These are phyloP conservation scores for Falcunculus frontatus DNA, from an alignment of 2,113 vertebrate genomes.

Conservation along the genomic window DNA sequence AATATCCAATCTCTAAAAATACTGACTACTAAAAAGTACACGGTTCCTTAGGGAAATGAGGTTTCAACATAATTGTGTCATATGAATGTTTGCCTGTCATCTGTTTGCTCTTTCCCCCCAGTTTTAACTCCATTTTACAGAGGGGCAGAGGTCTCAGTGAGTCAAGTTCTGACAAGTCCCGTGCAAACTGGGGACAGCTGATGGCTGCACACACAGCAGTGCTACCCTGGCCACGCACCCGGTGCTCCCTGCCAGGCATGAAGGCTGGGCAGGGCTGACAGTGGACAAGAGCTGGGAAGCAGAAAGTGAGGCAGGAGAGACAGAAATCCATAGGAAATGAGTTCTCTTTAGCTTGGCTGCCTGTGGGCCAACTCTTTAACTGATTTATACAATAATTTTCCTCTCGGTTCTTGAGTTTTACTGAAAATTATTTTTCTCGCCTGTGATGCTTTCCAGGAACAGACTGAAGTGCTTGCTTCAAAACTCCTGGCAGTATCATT, in stretches of 20 bases:
- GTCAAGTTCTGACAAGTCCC: neutral
- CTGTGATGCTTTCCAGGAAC: constrained; percentile 7
- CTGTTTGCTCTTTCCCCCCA: neutral
- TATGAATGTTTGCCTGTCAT: neutral
- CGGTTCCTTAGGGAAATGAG: neutral
- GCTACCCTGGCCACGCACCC: fast-evolving
- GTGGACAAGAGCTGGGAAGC: neutral
- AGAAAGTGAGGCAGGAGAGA: neutral
- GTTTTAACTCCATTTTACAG: neutral
- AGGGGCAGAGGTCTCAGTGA: neutral
- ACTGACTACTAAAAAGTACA: neutral
- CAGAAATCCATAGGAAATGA: neutral
- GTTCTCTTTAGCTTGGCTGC: neutral
- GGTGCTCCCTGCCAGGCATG: neutral
- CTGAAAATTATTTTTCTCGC: neutral
- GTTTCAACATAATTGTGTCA: neutral
- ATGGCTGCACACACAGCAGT: fast-evolving
- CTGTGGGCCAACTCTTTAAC: neutral
- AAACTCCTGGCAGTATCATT: neutral
- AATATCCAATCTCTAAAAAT: neutral
- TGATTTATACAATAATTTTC: neutral
- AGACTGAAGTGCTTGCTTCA: neutral
- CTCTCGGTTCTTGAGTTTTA: neutral
- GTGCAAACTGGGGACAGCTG: neutral
- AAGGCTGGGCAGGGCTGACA: neutral